Percentiles rank a stretch among this genome's conserved stretches.
Conservation (phyloP, 1,140 invertebrate species). For the Diorhabda elongata region DNA sequence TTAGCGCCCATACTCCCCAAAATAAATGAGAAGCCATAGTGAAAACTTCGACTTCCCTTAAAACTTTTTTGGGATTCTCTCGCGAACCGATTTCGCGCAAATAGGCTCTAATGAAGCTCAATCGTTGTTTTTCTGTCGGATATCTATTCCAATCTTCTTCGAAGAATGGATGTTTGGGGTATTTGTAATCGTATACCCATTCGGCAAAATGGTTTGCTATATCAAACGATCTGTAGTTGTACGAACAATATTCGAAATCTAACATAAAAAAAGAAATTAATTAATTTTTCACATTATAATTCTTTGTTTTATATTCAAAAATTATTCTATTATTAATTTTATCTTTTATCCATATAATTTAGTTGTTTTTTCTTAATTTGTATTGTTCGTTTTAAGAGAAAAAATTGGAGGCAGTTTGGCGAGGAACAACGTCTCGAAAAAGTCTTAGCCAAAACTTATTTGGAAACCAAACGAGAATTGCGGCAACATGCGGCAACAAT, state of each 20-base stretch:
- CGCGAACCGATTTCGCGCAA: conserved; percentile 39
- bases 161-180: conserved; percentile 74
- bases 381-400: no score
- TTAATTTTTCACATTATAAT: no score
- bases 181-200: conserved; percentile 89
- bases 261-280: conserved; percentile 42
- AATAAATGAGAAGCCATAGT: conserved; percentile 87
- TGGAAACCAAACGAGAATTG: no score
- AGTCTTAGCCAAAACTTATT: no score
- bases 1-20: conserved; percentile 88
- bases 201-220: conserved; percentile 95
- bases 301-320: no score
- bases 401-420: no score
- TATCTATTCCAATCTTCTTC: conserved; percentile 62
- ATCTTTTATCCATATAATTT: no score
- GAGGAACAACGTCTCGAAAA: no score
- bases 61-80: conserved; percentile 58
- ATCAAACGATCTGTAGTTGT: conserved; percentile 92
- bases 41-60: conserved; percentile 77
- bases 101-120: conserved; percentile 44
- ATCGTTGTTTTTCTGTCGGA: conserved; percentile 74
- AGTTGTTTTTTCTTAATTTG: no score
- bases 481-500: no score
- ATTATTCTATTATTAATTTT: no score
- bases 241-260: conserved; percentile 92